phyloP scores from a whole-genome alignment of 92 coral and sea anemone species.

The Scolanthus callimorphus region DNA sequence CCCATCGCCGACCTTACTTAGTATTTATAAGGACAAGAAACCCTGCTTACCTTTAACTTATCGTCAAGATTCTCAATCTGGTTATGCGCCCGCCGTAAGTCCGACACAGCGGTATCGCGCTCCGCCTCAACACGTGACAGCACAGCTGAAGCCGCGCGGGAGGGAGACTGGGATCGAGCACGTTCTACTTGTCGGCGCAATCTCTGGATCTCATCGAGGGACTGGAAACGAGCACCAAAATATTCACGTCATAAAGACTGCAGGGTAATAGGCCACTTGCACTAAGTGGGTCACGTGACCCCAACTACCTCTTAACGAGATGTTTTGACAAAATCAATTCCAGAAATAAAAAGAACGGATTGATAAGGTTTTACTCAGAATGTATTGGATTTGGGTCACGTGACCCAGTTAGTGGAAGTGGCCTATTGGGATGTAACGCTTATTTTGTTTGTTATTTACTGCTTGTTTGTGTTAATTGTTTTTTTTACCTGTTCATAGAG shows the following conservation, averaged over 20 bases:
- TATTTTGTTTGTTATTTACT: too few species aligned
- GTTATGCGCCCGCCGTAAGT: slow-evolving; percentile 62
- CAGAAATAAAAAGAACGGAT: too few species aligned
- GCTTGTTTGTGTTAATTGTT: background rate
- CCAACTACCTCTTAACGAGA: too few species aligned
- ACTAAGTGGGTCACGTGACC: too few species aligned
- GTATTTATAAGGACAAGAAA: background rate
- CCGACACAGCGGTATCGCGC: slow-evolving; percentile 89
- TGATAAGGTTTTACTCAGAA: too few species aligned
- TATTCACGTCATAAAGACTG: too few species aligned
- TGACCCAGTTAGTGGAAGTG: too few species aligned
- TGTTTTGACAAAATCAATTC: too few species aligned
- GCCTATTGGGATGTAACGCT: too few species aligned
- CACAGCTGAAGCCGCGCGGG: slow-evolving; percentile 92
- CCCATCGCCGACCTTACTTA: too few species aligned
- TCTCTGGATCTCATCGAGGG: slow-evolving; percentile 93
- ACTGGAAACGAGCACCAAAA: slow-evolving; percentile 56
- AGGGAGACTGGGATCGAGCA: slow-evolving; percentile 94
- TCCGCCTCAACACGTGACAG: slow-evolving; percentile 89
- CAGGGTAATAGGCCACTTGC: too few species aligned
- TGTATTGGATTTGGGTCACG: too few species aligned
- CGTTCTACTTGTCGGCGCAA: slow-evolving; percentile 89
- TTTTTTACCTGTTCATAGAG: slow-evolving; percentile 86
- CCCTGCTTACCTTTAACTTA: slow-evolving; percentile 68
- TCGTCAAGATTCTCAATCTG: slow-evolving; percentile 88